Evolutionary conservation across 2,113 vertebrate genomes (phyloP).

Genomic region (Mus spicilegus): DNA sequence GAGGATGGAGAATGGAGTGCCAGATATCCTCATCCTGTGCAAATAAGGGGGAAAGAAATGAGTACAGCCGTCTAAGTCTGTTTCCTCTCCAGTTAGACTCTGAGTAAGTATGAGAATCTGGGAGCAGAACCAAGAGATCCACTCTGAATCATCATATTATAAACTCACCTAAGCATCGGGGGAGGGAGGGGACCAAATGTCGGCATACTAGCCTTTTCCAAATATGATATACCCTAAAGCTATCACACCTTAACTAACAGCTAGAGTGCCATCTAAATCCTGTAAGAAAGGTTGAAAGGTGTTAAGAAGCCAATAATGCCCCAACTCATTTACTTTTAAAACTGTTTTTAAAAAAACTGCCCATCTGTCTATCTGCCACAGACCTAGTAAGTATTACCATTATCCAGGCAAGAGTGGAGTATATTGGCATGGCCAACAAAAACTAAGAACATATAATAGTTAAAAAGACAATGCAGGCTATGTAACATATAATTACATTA

Average conservation of each 20-base stretch:
- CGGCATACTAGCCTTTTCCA: not conserved
- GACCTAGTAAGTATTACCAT: not conserved
- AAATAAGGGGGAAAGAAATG: conserved; percentile 4
- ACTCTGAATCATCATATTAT: not conserved
- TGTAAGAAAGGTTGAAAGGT: conserved; percentile 42
- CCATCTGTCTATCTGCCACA: conserved; percentile 18
- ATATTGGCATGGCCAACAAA: conserved; percentile 47
- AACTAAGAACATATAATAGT: conserved; percentile 55
- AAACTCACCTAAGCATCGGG: not conserved
- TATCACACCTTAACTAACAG: conserved; percentile 8
- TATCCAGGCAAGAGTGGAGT: conserved; percentile 32
- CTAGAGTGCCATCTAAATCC: conserved; percentile 30
- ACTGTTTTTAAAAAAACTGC: not conserved
- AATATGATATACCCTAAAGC: not conserved
- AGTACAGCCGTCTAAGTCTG: conserved; percentile 26
- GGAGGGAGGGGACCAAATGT: not conserved
- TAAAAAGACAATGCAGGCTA: conserved; percentile 67
- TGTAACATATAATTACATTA: conserved; percentile 72
- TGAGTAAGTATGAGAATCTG: conserved; percentile 34
- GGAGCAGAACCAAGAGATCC: conserved; percentile 39
- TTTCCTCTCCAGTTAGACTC: conserved; percentile 48
- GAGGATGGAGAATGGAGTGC: not conserved
- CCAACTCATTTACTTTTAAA: conserved; percentile 33
- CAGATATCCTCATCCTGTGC: conserved; percentile 15
- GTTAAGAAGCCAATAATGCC: conserved; percentile 43